phyloP scores from a whole-genome alignment of 1,140 invertebrate genomes.

The Stenopsyche tienmushanensis region DNA sequence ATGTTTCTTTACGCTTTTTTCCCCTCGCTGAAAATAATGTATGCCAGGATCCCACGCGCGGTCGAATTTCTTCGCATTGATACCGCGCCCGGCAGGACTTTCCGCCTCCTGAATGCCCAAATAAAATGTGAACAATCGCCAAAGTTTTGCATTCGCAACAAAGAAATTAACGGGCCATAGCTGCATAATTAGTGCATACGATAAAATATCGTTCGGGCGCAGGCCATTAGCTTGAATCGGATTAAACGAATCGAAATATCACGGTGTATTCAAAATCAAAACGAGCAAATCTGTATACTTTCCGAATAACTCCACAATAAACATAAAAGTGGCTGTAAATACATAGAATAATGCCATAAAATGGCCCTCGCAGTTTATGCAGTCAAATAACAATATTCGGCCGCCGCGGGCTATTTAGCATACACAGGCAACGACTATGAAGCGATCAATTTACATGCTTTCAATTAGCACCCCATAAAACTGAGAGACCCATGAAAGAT shows the following conservation, averaged over 20 bases:
- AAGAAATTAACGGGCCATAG: constrained; percentile 24
- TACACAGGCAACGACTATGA: constrained; percentile 20
- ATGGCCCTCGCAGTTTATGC: too few species aligned
- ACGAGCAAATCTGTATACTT: too few species aligned
- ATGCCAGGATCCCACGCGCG: constrained; percentile 10
- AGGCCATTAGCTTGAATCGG: neutral
- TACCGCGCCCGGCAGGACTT: neutral
- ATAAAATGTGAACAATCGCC: constrained; percentile 13
- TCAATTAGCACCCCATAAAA: constrained; percentile 39
- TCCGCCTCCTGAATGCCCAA: constrained; percentile 13
- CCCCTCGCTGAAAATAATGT: neutral
- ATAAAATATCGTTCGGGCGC: too few species aligned
- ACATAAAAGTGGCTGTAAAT: too few species aligned
- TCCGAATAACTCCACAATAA: too few species aligned
- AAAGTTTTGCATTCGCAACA: constrained; percentile 28
- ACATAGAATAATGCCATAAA: too few species aligned
- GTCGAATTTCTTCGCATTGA: constrained; percentile 8
- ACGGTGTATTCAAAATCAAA: too few species aligned
- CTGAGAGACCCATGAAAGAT: too few species aligned
- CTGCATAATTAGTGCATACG: constrained; percentile 5
- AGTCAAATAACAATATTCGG: too few species aligned
- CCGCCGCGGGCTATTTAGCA: neutral
- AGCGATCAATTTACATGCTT: constrained; percentile 36
- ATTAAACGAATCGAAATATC: neutral
- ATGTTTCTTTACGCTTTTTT: constrained; percentile 5